Evolutionary conservation across 2,113 vertebrate species (phyloP), one percentile per base, ranked within the genome.

Genomic region (Cynocephalus volans): DNA sequence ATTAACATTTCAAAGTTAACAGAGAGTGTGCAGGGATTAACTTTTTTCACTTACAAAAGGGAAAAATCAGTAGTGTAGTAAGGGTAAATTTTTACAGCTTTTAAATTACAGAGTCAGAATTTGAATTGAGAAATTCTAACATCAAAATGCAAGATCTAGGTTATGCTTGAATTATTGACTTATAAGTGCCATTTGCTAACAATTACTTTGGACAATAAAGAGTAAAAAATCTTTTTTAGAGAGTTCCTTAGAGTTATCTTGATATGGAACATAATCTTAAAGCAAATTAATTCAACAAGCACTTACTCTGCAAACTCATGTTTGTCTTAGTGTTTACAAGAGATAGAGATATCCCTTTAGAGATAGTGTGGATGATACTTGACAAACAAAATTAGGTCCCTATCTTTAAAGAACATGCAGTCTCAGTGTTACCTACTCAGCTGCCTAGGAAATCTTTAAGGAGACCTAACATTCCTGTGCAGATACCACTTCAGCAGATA

Each of bases 1-100:
- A 90, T 93, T 88, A 79, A 50, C 48, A 65, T 91, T 96, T 91
- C 65, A 94, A 79, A 93, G 14, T 95, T 88, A 97, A 84, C 65
- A 94, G 83, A 88, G 15, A 9, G 76, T 50, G 33, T 17, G 15
- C 18, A 60, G 3, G 7, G 36, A 54, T 88, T 76, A 64, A 28
- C 48, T 26, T 94, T 41, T 90, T 73, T 60, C 48, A 86, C 73
- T 84, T 85, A 56, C 5, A 94, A 92, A 85, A 76, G 33, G 84
- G 14, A 13, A 79, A 95, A 88, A 52, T 54, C 6, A 92, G 1
- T n/a, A 36, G 21, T 85, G 95, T 48, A 88, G 31, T 79, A 75
- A 96, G 1, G 67, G 72, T 65, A 84, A 93, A 77, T 36, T 77
- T 23, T 72, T 94, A 54, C 0, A 54, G 1, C 3, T 67, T 82